Evolutionary conservation across 2,797 vertebrate genomes (phyloP).

Genomic region (Melanotaenia boesemani): DNA sequence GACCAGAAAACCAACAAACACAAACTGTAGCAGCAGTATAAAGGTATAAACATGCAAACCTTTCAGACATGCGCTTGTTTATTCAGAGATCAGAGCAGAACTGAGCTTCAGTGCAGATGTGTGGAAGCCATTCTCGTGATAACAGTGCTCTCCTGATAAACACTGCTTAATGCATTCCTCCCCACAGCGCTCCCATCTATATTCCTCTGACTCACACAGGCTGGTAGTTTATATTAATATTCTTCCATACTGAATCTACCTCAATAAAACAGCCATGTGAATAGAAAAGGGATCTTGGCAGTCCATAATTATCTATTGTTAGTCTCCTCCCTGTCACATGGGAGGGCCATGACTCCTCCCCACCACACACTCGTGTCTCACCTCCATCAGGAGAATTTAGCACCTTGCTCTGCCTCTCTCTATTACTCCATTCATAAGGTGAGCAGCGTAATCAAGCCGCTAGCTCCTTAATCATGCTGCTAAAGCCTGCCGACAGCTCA

Average conservation of each 20-base stretch:
- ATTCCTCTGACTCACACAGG: slow-evolving; percentile 61
- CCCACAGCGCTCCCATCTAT: slow-evolving; percentile 54
- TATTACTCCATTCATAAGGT: slow-evolving; percentile 66
- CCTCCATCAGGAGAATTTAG: slow-evolving; percentile 68
- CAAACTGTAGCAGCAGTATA: neutral
- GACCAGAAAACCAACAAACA: neutral
- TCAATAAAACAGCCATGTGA: slow-evolving; percentile 69
- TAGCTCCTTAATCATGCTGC: slow-evolving; percentile 65
- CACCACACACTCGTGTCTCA: slow-evolving; percentile 26
- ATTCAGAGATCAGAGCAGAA: slow-evolving; percentile 17
- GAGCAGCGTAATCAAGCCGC: slow-evolving; percentile 62
- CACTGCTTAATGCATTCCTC: slow-evolving; percentile 49
- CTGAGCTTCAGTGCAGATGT: slow-evolving; percentile 17
- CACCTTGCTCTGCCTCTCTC: slow-evolving; percentile 49
- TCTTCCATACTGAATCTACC: slow-evolving; percentile 56
- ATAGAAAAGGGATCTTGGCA: slow-evolving; percentile 53
- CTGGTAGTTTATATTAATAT: slow-evolving; percentile 71
- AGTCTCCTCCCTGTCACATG: slow-evolving; percentile 64
- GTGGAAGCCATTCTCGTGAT: slow-evolving; percentile 40
- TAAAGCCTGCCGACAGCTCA: slow-evolving; percentile 36
- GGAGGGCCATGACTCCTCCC: slow-evolving; percentile 54
- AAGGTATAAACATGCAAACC: slow-evolving; percentile 8
- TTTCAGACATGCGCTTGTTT: slow-evolving; percentile 15
- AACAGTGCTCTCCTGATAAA: slow-evolving; percentile 50
- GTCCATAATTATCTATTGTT: slow-evolving; percentile 79